These are phyloP conservation scores for Trypoxylon attenuatum DNA, from an alignment of 2,888 invertebrate species.

Conservation along the genomic window DNA sequence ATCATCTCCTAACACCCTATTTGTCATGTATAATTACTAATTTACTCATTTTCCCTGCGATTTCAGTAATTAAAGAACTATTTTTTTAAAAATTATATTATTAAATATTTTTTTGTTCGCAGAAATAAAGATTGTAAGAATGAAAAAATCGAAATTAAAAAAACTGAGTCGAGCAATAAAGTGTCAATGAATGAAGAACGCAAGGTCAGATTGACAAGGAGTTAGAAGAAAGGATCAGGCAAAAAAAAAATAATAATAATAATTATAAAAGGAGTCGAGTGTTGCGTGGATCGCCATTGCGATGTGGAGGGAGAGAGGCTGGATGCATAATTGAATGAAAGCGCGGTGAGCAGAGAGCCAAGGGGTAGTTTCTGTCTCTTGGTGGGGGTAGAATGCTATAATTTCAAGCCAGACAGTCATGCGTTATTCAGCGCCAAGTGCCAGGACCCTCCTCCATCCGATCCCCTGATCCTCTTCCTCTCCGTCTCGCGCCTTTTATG, in stretches of 20 bases:
- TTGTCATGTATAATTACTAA: background rate
- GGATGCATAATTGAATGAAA: constrained; percentile 70
- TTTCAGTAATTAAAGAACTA: too few relatives aligned
- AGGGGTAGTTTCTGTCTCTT: constrained; percentile 53
- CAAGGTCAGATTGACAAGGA: too few relatives aligned
- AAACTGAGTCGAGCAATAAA: too few relatives aligned
- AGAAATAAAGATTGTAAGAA: too few relatives aligned
- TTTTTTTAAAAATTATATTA: too few relatives aligned
- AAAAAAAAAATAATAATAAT: background rate
- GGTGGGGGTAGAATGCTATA: constrained; percentile 64
- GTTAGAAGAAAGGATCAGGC: too few relatives aligned
- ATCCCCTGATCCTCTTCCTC: constrained; percentile 30
- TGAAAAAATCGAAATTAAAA: too few relatives aligned
- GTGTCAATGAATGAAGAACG: too few relatives aligned
- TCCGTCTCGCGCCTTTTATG: too few relatives aligned
- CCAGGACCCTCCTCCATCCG: constrained; percentile 37
- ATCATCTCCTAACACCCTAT: background rate
- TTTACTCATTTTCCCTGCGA: background rate
- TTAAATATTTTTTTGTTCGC: too few relatives aligned
- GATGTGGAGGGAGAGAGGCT: constrained; percentile 15
- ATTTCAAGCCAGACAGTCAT: constrained; percentile 72
- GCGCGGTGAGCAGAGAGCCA: constrained; percentile 60
- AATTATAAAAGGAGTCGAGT: background rate
- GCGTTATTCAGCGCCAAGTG: constrained; percentile 67
- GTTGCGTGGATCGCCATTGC: too few relatives aligned